Conservation (phyloP, 2,888 invertebrate genomes). For the Auanema freiburgensis region DNA sequence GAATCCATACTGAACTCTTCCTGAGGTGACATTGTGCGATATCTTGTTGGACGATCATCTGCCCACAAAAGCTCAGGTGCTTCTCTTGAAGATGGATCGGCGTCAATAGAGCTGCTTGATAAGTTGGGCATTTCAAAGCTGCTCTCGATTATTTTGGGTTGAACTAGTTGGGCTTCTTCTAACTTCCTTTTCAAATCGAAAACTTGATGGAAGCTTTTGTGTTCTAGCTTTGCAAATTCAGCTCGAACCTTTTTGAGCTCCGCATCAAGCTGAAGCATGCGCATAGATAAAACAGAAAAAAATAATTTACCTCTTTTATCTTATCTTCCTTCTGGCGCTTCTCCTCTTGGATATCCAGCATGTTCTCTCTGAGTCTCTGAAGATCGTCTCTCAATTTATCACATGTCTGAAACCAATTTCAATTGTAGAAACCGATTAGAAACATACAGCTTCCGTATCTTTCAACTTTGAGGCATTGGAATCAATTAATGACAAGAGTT, state of each 20-base stretch:
- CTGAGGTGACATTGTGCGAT: conserved; percentile 21
- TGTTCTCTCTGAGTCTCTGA: conserved; percentile 20
- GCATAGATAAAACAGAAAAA: neutral
- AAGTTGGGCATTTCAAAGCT: neutral
- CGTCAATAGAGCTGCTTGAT: neutral
- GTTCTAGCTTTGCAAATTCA: conserved; percentile 37
- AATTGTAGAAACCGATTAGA: neutral
- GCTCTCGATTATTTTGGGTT: neutral
- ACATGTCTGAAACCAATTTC: neutral
- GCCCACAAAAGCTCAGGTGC: neutral
- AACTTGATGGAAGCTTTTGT: conserved; percentile 38
- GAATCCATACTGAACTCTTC: conserved; percentile 12
- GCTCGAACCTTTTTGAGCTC: conserved; percentile 28
- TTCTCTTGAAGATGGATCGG: neutral
- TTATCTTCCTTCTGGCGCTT: conserved; percentile 32
- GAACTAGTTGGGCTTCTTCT: conserved; percentile 17
- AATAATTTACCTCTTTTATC: conserved; percentile 20
- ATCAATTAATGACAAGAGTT: conserved; percentile 23
- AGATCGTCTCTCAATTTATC: conserved; percentile 26
- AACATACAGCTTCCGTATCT: conserved; percentile 22
- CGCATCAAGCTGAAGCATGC: conserved; percentile 14
- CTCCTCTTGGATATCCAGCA: conserved; percentile 21
- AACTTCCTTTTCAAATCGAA: conserved; percentile 27
- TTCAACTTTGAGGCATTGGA: conserved; percentile 16
- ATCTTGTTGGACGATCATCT: neutral